Conservation (phyloP, 2,888 invertebrate genomes). For the Bruchidius siliquastri region DNA sequence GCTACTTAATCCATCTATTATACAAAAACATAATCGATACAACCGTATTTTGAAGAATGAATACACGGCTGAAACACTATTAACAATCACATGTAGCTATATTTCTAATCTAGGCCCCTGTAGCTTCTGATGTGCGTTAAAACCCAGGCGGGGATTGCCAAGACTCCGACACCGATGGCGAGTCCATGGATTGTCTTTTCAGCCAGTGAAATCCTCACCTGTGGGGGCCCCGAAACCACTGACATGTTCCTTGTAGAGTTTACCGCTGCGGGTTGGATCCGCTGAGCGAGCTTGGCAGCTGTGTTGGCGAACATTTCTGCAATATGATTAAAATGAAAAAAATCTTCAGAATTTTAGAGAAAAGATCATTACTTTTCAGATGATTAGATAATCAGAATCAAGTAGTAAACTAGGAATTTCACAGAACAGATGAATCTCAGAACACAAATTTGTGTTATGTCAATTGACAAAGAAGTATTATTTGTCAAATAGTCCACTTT, state of each 20-base stretch:
- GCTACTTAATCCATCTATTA: not conserved
- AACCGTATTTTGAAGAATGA: conserved; percentile 1
- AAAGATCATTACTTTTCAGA: conserved; percentile 5
- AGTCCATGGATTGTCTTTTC: conserved; percentile 39
- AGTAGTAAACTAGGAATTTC: not conserved
- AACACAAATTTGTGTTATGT: too few relatives aligned
- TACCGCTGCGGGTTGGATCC: conserved; percentile 9
- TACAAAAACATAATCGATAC: conserved; percentile 5
- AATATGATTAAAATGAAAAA: not conserved
- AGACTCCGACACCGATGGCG: conserved; percentile 29
- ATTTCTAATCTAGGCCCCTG: conserved; percentile 25
- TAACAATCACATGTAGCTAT: conserved; percentile 13
- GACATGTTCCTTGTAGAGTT: conserved; percentile 28
- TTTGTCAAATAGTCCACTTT: too few relatives aligned
- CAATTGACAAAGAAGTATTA: too few relatives aligned
- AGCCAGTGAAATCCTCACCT: conserved; percentile 31
- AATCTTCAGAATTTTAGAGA: conserved; percentile 3
- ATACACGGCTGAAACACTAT: not conserved
- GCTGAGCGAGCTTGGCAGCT: conserved; percentile 16
- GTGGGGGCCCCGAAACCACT: conserved; percentile 39
- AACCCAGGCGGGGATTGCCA: conserved; percentile 40
- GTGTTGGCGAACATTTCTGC: conserved; percentile 17
- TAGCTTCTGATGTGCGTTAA: conserved; percentile 41
- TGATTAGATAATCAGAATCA: conserved; percentile 8
- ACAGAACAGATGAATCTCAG: not conserved